Conservation (phyloP, 2,113 vertebrate genomes). For the Saccopteryx bilineata region DNA sequence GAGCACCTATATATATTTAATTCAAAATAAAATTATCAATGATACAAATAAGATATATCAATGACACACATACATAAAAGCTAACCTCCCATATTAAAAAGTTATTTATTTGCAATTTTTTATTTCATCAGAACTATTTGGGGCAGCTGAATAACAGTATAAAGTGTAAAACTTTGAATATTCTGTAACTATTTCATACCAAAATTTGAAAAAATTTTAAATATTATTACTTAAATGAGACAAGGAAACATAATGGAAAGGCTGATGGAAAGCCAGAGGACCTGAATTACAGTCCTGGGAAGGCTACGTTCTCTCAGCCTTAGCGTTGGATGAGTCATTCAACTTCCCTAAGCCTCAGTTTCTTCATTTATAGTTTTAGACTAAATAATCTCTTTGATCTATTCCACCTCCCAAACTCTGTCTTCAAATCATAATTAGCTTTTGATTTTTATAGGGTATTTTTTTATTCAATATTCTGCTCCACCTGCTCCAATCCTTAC, state of each 20-base stretch:
- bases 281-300: background rate
- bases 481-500: background rate
- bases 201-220: background rate
- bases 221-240: slow-evolving; percentile 21
- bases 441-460: background rate
- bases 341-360: background rate
- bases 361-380: background rate
- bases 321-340: background rate
- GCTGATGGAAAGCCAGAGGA: background rate
- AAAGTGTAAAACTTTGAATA: slow-evolving; percentile 24
- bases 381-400: background rate
- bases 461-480: background rate
- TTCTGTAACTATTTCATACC: background rate
- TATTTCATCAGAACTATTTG: slow-evolving; percentile 15
- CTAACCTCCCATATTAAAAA: background rate
- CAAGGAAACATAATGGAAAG: background rate
- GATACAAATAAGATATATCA: slow-evolving; percentile 13
- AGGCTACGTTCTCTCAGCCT: background rate
- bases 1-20: slow-evolving; percentile 1
- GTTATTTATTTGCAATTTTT: slow-evolving; percentile 28
- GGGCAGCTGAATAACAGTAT: background rate
- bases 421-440: slow-evolving; percentile 31
- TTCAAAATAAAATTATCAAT: slow-evolving; percentile 30
- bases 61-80: background rate
- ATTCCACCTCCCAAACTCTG: background rate